Evolutionary conservation across 2,888 invertebrate genomes (phyloP), one percentile per base, ranked within the genome.

Genomic region (Sinelater perroti): DNA sequence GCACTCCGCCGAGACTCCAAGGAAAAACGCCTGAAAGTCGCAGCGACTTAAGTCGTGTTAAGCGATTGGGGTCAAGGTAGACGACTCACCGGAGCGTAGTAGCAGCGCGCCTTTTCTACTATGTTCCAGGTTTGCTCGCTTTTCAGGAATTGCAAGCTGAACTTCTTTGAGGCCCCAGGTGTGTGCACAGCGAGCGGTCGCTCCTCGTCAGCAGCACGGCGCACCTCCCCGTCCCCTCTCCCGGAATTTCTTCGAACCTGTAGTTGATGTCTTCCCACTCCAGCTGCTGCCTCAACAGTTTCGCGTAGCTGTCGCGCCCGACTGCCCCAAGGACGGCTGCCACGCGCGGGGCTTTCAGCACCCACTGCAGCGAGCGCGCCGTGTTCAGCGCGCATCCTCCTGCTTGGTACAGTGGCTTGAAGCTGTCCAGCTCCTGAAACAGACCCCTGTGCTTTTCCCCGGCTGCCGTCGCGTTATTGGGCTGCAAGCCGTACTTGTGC

Each of bases 311-410:
- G 40, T 71, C 70, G 3, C 44, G 38, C n/a, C 71, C 70, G 1
- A 70, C 42, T 4, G 65, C 45, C 5, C 71, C 71, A 10, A 70
- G 8, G 18, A 69, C 67, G 2, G 53, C 42, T 7, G 62, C 33
- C 4, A 52, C 20, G 13, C 52, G 51, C 6, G 47, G 35, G n/a
- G 13, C 35, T 10, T 50, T 44, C 11, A 63, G 46, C 4, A 64
- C 26, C 61, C 57, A 53, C 16, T 65, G 56, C 7, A 69, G 49
- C 10, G 64, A 49, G n/a, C 68, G 42, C 0, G 61, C 67, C 0
- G 68, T 65, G 18, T 69, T 70, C 24, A 68, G 62, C 3, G 69
- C 63, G 36, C 68, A 68, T 7, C 70, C 71, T 3, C 71, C 71
- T 5, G 62, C 47, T 44, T 56, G 55, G n/a, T 58, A 30, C 4